phyloP scores from a whole-genome alignment of 1,140 invertebrate species.

The Zaprionus africanus region DNA sequence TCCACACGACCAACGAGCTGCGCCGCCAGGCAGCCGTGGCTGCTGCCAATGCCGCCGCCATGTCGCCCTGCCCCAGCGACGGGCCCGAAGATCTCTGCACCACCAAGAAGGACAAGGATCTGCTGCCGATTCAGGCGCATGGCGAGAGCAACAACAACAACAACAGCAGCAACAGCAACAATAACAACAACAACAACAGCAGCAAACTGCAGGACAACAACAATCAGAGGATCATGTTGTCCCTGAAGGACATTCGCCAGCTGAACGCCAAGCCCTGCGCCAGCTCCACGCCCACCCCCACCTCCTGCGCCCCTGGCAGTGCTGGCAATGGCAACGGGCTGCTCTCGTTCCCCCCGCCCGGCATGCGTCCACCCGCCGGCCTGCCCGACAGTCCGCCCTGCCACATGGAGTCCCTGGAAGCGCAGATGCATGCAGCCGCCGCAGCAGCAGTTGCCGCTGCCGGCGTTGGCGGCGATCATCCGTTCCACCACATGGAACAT shows the following conservation, averaged over 20 bases:
- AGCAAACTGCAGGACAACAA: conserved; percentile 82
- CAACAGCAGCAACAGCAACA: conserved; percentile 48
- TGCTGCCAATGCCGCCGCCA: conserved; percentile 67
- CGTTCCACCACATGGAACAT: conserved; percentile 83
- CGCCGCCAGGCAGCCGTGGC: conserved; percentile 69
- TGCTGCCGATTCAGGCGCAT: conserved; percentile 21
- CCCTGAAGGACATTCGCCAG: conserved; percentile 81
- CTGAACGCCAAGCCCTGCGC: conserved; percentile 76
- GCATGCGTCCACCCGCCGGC: conserved; percentile 63
- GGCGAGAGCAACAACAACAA: conserved; percentile 35
- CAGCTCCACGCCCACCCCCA: conserved; percentile 71
- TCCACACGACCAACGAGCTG: conserved; percentile 76
- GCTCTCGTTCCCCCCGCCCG: conserved; percentile 63
- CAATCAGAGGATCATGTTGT: conserved; percentile 83
- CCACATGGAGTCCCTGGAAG: conserved; percentile 78
- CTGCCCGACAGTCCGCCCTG: conserved; percentile 71
- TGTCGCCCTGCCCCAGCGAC: conserved; percentile 69
- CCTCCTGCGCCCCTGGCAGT: conserved; percentile 40
- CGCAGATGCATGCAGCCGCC: conserved; percentile 80
- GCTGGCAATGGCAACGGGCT: conserved; percentile 57
- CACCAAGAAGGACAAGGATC: conserved; percentile 82
- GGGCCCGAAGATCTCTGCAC: conserved; percentile 85
- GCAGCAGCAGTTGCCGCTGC: conserved; percentile 73
- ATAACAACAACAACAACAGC: conserved; percentile 77
- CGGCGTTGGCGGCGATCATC: conserved; percentile 68